A percentile compares a stretch with the other conserved stretches of the same genome.
These are phyloP conservation scores for Drosophila elegans DNA, from an alignment of 1,140 invertebrate species.

Conservation along the genomic window DNA sequence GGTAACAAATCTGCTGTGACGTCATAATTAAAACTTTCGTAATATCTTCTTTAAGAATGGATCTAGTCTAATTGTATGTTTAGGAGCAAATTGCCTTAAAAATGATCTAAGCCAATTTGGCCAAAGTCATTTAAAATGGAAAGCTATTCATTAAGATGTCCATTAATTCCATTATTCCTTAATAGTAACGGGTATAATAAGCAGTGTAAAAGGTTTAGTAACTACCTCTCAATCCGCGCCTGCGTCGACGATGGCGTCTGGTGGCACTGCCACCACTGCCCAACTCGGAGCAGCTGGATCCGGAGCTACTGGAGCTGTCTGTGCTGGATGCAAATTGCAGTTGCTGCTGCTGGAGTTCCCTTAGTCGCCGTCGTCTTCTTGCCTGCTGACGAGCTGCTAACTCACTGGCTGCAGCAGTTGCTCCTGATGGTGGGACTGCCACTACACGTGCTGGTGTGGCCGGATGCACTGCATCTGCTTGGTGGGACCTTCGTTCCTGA, in stretches of 20 bases:
- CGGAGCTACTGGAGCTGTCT: slow-evolving; percentile 56
- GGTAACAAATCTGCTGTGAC: too few species aligned
- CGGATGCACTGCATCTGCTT: slow-evolving; percentile 13
- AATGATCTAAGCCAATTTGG: too few species aligned
- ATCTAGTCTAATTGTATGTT: too few species aligned
- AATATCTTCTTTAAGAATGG: too few species aligned
- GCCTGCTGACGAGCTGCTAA: slow-evolving; percentile 63
- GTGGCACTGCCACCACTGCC: slow-evolving; percentile 15
- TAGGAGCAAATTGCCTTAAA: too few species aligned
- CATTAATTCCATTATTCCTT: too few species aligned
- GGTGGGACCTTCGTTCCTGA: background rate
- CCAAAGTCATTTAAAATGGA: too few species aligned
- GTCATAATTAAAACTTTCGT: too few species aligned
- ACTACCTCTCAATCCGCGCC: slow-evolving; percentile 61
- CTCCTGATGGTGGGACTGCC: background rate
- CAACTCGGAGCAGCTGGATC: slow-evolving; percentile 55
- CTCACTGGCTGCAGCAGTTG: slow-evolving; percentile 11
- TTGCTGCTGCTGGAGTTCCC: slow-evolving; percentile 65
- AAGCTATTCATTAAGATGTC: too few species aligned
- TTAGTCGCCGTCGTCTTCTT: slow-evolving; percentile 55
- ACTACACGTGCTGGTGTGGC: background rate
- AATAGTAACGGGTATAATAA: too few species aligned
- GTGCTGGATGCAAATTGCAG: slow-evolving; percentile 57
- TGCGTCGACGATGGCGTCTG: slow-evolving; percentile 55
- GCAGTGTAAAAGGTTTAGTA: background rate